Percentiles rank a stretch among this genome's conserved stretches.
These are phyloP conservation scores for Vicugna pacos DNA, from an alignment of 2,113 vertebrate species.

Conservation along the genomic window DNA sequence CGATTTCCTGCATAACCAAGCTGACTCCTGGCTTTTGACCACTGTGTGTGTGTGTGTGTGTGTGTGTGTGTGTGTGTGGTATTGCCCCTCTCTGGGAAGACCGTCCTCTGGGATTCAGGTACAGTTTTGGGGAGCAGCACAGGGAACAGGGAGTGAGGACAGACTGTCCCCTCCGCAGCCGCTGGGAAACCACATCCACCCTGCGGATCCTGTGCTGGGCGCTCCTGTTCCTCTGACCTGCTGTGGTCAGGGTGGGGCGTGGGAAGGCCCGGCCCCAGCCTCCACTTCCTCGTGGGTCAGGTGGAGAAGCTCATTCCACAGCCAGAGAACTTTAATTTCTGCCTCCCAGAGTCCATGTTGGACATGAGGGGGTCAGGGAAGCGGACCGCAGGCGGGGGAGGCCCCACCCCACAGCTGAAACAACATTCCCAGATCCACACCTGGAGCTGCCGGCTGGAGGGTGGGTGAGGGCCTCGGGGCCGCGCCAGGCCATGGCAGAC, in stretches of 20 bases:
- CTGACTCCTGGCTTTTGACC: neutral
- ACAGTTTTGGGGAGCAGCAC: neutral
- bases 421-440: neutral
- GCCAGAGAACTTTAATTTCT: neutral
- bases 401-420: slow-evolving; percentile 41
- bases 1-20: neutral
- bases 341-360: fast-evolving
- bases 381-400: neutral
- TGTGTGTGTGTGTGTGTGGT: neutral
- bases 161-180: neutral
- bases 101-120: neutral
- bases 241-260: too few relatives aligned
- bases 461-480: neutral
- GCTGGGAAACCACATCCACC: neutral
- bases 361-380: fast-evolving
- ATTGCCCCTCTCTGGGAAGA: neutral
- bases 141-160: neutral
- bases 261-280: neutral
- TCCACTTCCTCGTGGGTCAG: neutral
- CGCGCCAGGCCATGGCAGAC: fast-evolving
- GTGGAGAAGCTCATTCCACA: neutral
- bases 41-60: neutral
- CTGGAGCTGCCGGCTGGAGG: neutral
- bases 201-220: neutral
- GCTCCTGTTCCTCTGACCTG: neutral